Conservation (phyloP, 2,797 vertebrate species). For the Todus mexicanus region DNA sequence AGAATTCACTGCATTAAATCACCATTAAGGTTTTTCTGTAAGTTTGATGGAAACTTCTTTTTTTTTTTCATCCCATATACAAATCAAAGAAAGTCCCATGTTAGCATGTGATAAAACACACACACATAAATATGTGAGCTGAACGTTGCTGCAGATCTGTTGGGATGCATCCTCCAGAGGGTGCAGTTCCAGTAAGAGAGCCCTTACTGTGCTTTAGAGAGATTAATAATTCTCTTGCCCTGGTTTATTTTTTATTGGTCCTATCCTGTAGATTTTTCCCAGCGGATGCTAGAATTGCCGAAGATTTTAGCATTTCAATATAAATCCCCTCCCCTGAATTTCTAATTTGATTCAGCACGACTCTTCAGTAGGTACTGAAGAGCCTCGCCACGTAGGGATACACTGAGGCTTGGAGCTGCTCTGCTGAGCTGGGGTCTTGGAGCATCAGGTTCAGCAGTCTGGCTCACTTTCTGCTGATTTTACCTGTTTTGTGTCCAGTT, state of each 20-base stretch:
- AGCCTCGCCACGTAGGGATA: rapidly evolving
- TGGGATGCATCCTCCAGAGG: constrained; percentile 27
- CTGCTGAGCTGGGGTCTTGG: background rate
- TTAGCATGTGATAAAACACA: constrained; percentile 1
- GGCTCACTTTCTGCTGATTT: background rate
- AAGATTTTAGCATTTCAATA: background rate
- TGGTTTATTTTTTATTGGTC: constrained; percentile 15
- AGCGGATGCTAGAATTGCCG: background rate
- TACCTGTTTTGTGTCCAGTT: background rate
- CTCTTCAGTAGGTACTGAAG: background rate
- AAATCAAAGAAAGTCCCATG: constrained; percentile 38
- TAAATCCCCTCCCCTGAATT: background rate
- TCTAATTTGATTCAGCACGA: background rate
- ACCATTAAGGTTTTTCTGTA: constrained; percentile 38
- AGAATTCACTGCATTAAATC: constrained; percentile 59
- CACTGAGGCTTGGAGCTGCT: background rate
- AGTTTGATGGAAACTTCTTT: constrained; percentile 26
- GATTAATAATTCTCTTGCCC: constrained; percentile 13
- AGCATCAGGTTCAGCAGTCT: background rate
- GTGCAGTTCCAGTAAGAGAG: constrained; percentile 8
- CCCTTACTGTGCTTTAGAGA: background rate
- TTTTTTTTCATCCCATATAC: constrained; percentile 11
- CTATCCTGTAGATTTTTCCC: background rate
- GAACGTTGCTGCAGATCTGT: background rate
- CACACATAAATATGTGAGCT: background rate